Percentiles rank a stretch among this genome's conserved stretches.
These are phyloP conservation scores for Gymnocephalus cernua DNA, from an alignment of 2,113 vertebrate species.

Conservation along the genomic window DNA sequence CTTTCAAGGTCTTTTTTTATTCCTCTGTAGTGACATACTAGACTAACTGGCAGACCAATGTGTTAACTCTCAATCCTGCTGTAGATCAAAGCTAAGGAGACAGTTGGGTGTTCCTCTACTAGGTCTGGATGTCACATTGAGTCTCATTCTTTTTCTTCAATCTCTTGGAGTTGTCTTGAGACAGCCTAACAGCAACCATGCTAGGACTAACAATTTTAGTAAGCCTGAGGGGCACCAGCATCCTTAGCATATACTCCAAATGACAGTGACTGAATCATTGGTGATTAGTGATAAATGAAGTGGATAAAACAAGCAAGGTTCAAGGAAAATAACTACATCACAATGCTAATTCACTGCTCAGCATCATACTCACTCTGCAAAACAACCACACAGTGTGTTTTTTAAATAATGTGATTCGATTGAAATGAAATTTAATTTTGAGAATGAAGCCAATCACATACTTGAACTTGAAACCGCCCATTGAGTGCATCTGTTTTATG, in stretches of 20 bases:
- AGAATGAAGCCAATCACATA: conserved; percentile 39
- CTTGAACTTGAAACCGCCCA: conserved; percentile 37
- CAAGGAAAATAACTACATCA: background rate
- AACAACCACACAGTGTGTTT: background rate
- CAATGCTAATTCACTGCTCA: background rate
- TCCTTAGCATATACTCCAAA: background rate
- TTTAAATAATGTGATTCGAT: conserved; percentile 30
- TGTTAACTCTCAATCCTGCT: conserved; percentile 36
- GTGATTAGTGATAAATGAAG: conserved; percentile 19
- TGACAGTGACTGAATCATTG: conserved; percentile 1
- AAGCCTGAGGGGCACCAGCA: background rate
- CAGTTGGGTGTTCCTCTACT: conserved; percentile 41
- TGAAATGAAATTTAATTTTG: conserved; percentile 48
- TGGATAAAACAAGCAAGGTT: conserved; percentile 14
- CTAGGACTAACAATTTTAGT: conserved; percentile 14
- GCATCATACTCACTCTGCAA: background rate
- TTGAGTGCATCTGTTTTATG: conserved; percentile 34
- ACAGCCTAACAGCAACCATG: conserved; percentile 1
- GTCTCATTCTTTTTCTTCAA: conserved; percentile 20
- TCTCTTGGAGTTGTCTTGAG: conserved; percentile 9
- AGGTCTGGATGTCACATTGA: conserved; percentile 38
- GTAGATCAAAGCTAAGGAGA: conserved; percentile 63
- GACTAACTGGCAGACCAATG: conserved; percentile 59
- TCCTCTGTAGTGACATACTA: conserved; percentile 47
- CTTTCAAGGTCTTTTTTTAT: conserved; percentile 43